Percentiles rank a stretch among this genome's conserved stretches.
Conservation (phyloP, 1,140 invertebrate species). For the Acyrthosiphon pisum region DNA sequence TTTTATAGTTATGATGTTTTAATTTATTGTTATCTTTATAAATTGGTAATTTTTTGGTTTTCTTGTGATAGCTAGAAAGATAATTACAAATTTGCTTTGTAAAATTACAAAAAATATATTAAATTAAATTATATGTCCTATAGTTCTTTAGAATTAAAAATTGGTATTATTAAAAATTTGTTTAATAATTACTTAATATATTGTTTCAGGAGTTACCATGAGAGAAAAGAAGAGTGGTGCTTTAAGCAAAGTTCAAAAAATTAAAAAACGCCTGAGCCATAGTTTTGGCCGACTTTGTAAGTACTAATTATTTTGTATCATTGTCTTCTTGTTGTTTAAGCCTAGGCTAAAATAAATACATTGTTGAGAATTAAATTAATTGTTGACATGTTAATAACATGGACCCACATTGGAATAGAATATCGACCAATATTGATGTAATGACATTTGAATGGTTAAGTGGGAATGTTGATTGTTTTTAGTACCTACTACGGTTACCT, state of each 20-base stretch:
- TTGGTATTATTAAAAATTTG: background rate
- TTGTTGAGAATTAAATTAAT: background rate
- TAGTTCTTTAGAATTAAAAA: background rate
- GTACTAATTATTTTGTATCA: constrained; percentile 64
- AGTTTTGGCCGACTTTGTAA: constrained; percentile 91
- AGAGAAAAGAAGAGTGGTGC: constrained; percentile 88
- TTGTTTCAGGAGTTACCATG: constrained; percentile 79
- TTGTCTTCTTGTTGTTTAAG: background rate
- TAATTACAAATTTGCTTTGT: background rate
- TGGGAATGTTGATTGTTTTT: constrained; percentile 38
- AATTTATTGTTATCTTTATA: background rate
- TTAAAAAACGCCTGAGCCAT: constrained; percentile 88
- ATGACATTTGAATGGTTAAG: constrained; percentile 15
- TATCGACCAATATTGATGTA: background rate
- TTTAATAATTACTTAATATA: background rate
- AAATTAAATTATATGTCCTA: background rate
- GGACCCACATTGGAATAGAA: background rate
- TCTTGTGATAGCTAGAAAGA: background rate
- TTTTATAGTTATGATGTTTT: background rate
- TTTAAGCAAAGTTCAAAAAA: constrained; percentile 85
- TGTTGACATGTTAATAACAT: background rate
- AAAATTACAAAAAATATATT: background rate
- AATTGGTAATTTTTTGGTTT: background rate
- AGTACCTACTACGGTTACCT: background rate
- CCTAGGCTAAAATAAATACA: background rate